Evolutionary conservation across 2,113 vertebrate species (phyloP).

Genomic region (Rhadina sibilatrix): DNA sequence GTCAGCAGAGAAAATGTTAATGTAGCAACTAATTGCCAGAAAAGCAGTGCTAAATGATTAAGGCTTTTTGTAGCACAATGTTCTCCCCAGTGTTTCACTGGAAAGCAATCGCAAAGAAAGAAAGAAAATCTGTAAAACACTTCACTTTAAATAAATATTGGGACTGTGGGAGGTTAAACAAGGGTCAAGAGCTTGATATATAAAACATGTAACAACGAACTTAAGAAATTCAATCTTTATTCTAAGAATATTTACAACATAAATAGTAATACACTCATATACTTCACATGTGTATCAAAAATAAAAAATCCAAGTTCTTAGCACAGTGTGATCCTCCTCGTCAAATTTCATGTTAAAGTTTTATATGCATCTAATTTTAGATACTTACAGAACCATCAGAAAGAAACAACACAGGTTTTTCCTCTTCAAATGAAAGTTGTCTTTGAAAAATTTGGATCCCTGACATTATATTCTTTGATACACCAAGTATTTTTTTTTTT

Average conservation of each 20-base stretch:
- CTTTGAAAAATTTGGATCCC: not conserved
- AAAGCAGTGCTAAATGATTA: not conserved
- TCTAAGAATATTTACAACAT: not conserved
- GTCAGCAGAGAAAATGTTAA: not conserved
- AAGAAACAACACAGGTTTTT: not conserved
- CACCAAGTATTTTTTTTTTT: not conserved
- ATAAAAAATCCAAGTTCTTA: not conserved
- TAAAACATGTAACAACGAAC: not conserved
- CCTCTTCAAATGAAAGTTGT: not conserved
- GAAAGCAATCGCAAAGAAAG: not conserved
- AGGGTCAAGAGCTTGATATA: not conserved
- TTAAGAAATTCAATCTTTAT: constrained; percentile 10
- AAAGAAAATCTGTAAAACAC: not conserved
- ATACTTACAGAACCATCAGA: not conserved
- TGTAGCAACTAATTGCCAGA: not conserved
- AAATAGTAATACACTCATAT: not conserved
- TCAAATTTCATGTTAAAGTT: not conserved
- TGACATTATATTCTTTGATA: not conserved
- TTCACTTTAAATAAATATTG: not conserved
- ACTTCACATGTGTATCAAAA: not conserved
- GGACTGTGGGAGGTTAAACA: not conserved
- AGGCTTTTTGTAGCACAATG: not conserved
- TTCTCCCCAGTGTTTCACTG: not conserved
- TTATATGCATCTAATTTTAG: not conserved
- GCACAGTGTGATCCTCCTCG: not conserved